Evolutionary conservation across 1,140 invertebrate species (phyloP), one percentile per base, ranked within the genome.

Genomic region (Heliconius melpomene): DNA sequence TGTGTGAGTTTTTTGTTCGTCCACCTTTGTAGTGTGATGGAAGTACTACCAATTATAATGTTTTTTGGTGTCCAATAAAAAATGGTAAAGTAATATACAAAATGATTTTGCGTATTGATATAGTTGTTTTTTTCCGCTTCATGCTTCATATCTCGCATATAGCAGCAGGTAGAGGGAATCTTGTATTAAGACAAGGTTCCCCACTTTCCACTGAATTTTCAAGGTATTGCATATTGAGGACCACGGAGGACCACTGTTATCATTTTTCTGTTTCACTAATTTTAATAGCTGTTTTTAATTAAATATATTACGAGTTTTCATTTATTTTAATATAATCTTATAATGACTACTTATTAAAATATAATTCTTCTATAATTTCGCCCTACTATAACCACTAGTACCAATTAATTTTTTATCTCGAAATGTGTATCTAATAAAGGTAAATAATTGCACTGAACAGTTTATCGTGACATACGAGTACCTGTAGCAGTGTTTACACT

Each of bases 361-460:
- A 32, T 32, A 32, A 32, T 32, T 32, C 3, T 32, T 32, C 32
- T 32, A 32, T 32, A 5, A 32, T 0, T 32, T 32, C 32, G 32
- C 5, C 60, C 60, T 66, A 29, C 13, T 66, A 6, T 66, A 29
- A 29, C 60, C 60, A 66, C 23, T 5, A 16, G 23, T 66, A 1
- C 60, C 23, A 66, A 66, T 66, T 26, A 74, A 57, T 20, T 46
- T 52, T 80, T 77, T 77, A 70, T 77, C 70, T 77, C 29, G 26
- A 26, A 23, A 46, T 77, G 72, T 74, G 75, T 80, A 77, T 74
- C 38, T 77, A 76, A 76, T 76, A 76, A 76, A 76, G 46, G 29
- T 78, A 84, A 84, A 84, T 84, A 84, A 84, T 79, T 82, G 73
- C 78, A 82, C 46, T 75, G 66, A 74, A 52, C 74, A 60, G 40